Evolutionary conservation across 2,888 invertebrate genomes (phyloP).

Genomic region (Tenodera sinensis): DNA sequence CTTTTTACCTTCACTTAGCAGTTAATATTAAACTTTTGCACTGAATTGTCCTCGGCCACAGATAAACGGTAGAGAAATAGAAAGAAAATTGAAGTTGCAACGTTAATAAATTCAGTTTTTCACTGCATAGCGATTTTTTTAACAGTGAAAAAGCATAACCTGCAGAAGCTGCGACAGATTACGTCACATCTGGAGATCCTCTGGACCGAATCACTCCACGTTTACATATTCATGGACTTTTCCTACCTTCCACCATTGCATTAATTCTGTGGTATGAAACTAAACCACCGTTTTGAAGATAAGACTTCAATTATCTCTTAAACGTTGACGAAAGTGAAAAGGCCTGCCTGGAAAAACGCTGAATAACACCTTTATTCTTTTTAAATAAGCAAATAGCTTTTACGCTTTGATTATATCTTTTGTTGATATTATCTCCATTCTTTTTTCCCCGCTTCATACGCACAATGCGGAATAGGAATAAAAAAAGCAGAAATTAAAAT

Average conservation of each 20-base stretch:
- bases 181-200: background rate
- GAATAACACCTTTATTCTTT: background rate
- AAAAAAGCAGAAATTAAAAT: background rate
- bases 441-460: background rate
- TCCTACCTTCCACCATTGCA: background rate
- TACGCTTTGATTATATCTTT: background rate
- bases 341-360: background rate
- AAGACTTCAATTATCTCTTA: background rate
- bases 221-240: background rate
- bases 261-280: background rate
- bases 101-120: too few relatives aligned
- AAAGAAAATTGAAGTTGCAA: too few relatives aligned
- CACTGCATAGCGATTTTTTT: too few relatives aligned
- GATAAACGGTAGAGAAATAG: too few relatives aligned
- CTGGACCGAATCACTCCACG: background rate
- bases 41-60: too few relatives aligned
- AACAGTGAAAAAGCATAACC: too few relatives aligned
- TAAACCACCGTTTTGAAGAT: background rate
- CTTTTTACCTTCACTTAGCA: too few relatives aligned
- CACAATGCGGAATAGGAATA: background rate
- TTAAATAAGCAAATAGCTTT: background rate
- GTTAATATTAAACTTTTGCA: too few relatives aligned
- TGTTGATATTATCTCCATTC: background rate
- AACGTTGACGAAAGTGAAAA: background rate
- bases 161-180: background rate